phyloP scores from a whole-genome alignment of 2,113 vertebrate species.

The Colaptes auratus region DNA sequence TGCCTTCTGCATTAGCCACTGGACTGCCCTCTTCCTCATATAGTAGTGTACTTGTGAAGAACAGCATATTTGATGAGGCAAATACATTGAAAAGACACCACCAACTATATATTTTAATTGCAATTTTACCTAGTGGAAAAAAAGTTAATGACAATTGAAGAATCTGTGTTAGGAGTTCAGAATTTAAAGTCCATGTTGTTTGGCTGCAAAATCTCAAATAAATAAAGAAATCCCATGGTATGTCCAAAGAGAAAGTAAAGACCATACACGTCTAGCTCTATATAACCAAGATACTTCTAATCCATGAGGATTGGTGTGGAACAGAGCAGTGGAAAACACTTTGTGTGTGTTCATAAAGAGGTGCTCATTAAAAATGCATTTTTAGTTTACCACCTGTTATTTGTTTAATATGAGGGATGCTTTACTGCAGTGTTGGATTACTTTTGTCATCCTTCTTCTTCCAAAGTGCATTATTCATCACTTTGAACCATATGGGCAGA shows the following conservation, averaged over 20 bases:
- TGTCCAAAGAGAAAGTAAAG: neutral
- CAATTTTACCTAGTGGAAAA: neutral
- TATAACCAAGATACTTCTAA: neutral
- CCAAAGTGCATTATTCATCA: conserved; percentile 33
- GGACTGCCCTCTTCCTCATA: neutral
- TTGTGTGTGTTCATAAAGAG: conserved; percentile 12
- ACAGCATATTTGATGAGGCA: neutral
- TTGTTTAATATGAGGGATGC: conserved; percentile 18
- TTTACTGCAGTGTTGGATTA: neutral
- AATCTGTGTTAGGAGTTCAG: neutral
- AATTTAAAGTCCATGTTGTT: neutral
- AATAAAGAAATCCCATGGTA: neutral
- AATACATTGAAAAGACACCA: neutral
- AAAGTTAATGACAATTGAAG: neutral
- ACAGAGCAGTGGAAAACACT: conserved; percentile 7
- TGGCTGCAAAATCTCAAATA: neutral
- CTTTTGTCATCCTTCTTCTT: conserved; percentile 25
- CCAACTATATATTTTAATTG: neutral
- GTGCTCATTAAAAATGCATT: conserved; percentile 38
- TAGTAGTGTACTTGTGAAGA: neutral
- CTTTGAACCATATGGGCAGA: conserved; percentile 41
- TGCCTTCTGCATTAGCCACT: neutral
- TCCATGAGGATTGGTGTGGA: neutral
- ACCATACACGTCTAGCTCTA: neutral
- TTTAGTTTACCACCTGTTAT: conserved; percentile 55